Conservation (phyloP, 1,140 invertebrate genomes). For the Pinna nobilis region DNA sequence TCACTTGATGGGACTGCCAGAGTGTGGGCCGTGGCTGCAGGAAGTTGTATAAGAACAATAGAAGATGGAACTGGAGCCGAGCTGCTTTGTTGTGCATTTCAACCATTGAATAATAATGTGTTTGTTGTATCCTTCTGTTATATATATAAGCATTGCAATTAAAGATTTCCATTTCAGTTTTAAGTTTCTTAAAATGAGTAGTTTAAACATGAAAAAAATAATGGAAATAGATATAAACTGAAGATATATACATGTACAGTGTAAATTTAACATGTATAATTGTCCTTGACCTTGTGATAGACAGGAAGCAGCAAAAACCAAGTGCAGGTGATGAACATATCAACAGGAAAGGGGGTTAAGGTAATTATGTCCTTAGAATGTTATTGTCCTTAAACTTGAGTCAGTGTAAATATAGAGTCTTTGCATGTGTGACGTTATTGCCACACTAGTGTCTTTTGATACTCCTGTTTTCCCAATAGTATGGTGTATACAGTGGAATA, state of each 20-base stretch:
- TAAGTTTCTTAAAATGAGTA: background rate
- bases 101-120: conserved; percentile 92
- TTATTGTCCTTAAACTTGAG: no score
- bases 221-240: no score
- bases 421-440: no score
- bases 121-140: conserved; percentile 81
- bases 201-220: no score
- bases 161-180: background rate
- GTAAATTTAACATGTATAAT: background rate
- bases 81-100: conserved; percentile 86
- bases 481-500: no score
- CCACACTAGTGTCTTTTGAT: no score
- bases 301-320: conserved; percentile 86
- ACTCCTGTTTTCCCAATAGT: no score
- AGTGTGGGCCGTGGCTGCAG: conserved; percentile 82
- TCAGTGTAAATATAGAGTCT: no score
- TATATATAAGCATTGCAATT: background rate
- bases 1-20: conserved; percentile 85
- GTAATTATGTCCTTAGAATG: conserved; percentile 46
- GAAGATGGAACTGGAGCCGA: conserved; percentile 73
- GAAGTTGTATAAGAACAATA: conserved; percentile 79
- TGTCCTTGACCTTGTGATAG: conserved; percentile 68
- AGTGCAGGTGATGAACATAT: conserved; percentile 88
- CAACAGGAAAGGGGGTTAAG: conserved; percentile 86
- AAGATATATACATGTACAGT: background rate